Evolutionary conservation across 2,113 vertebrate species (phyloP), one percentile per base, ranked within the genome.

Genomic region (Scophthalmus maximus): DNA sequence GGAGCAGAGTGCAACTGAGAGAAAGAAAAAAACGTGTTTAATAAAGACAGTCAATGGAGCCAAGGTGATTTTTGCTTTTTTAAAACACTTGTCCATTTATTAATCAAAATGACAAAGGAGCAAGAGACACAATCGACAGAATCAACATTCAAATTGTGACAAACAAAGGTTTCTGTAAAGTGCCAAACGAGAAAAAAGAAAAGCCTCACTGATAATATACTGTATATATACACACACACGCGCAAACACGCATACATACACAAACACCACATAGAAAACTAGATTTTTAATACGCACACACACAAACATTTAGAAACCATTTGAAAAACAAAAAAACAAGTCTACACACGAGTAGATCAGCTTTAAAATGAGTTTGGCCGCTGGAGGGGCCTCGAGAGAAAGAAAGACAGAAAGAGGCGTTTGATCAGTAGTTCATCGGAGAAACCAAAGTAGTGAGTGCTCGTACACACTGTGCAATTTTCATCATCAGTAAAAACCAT

Each of bases 81-180:
- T n/a, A 52, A 85, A 82, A 73, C 60, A 79, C 12, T 57, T 76
- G 40, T 68, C 47, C 73, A 74, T 90, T 91, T 89, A 91, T 88
- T 91, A 51, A 72, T 76, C 69, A 74, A 79, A 79, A 56, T 22
- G 44, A 86, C 65, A 73, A 76, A 23, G 73, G 50, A 74, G 57
- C 29, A 61, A 72, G 55, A 76, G 59, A 87, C 62, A 76, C 51
- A 52, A 72, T 49, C 36, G 9, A 89, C 56, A 79, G 30, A 69
- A 63, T 83, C 73, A 61, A 89, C 83, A 88, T 88, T 88, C 73
- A 92, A 76, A 89, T 6, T 14, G 62, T 79, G 56, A 84, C 74
- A 76, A 82, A 88, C 50, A 75, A 18, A 64, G 47, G 61, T 84
- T 83, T 79, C 55, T 78, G 69, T 92, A 93, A 94, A 93, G 92